Conservation (phyloP, 2,113 vertebrate genomes). For the Pyrgilauda ruficollis region DNA sequence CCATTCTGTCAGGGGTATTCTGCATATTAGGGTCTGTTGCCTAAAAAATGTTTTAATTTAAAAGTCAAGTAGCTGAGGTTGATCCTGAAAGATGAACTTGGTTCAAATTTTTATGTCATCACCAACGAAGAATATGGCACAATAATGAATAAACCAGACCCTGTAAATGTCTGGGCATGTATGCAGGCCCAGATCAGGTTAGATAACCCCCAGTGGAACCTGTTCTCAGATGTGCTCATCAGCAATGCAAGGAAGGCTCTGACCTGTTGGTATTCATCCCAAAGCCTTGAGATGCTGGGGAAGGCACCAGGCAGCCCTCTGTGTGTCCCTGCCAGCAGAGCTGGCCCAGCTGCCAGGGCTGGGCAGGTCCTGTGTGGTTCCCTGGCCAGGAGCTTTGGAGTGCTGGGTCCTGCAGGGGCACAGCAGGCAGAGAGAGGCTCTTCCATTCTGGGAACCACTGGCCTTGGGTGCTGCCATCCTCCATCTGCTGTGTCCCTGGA, state of each 20-base stretch:
- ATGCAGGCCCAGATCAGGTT: neutral
- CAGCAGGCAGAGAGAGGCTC: neutral
- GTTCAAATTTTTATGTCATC: conserved; percentile 10
- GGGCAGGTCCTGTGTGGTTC: neutral
- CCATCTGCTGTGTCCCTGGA: neutral
- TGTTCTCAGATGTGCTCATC: neutral
- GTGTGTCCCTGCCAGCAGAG: neutral
- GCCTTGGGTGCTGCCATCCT: neutral
- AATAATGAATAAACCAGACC: neutral
- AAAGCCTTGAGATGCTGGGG: neutral
- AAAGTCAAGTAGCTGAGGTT: neutral
- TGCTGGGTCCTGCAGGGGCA: neutral
- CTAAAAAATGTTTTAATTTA: neutral
- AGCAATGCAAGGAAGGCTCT: neutral
- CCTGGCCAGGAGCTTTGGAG: neutral
- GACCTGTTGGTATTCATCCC: neutral
- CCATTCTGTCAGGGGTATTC: neutral
- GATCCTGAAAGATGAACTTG: neutral
- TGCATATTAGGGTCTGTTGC: neutral
- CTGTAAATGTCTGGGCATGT: neutral
- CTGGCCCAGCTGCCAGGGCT: neutral
- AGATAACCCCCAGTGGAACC: neutral
- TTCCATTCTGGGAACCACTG: neutral
- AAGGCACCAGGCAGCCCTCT: neutral
- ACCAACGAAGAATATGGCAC: neutral